Evolutionary conservation across 2,888 invertebrate species (phyloP).

Genomic region (Drosophila picticornis): DNA sequence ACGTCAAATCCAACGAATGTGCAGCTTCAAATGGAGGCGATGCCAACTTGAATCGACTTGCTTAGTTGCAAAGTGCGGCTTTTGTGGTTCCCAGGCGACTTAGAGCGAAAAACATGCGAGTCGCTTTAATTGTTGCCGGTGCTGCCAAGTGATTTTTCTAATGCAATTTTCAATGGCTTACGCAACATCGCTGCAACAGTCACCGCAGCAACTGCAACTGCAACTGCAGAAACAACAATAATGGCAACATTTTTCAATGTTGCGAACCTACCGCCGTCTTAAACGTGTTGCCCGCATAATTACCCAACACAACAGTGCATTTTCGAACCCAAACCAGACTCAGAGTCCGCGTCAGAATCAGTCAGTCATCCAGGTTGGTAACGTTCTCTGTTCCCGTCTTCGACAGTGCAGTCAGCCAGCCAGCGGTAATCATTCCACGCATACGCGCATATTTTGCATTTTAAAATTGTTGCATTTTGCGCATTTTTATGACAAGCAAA

Average conservation of each 20-base stretch:
- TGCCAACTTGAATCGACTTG: constrained; percentile 42
- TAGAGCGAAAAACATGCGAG: constrained; percentile 73
- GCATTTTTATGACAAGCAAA: constrained; percentile 73
- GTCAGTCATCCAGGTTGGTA: constrained; percentile 9
- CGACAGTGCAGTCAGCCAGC: constrained; percentile 1
- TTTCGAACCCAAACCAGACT: constrained; percentile 36
- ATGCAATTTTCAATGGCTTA: constrained; percentile 76
- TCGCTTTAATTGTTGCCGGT: constrained; percentile 77
- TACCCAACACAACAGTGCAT: constrained; percentile 58
- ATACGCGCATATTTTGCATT: constrained; percentile 79
- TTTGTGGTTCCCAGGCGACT: constrained; percentile 77
- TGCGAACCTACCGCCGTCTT: constrained; percentile 66
- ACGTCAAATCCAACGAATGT: constrained; percentile 61
- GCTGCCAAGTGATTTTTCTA: constrained; percentile 76
- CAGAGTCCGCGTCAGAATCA: constrained; percentile 30
- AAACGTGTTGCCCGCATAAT: constrained; percentile 76
- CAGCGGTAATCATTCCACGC: constrained; percentile 71
- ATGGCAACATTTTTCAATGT: constrained; percentile 71
- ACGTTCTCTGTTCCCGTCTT: constrained; percentile 37
- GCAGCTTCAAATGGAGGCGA: constrained; percentile 56
- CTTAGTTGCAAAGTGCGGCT: constrained; percentile 59
- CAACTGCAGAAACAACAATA: constrained; percentile 50
- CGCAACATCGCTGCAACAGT: constrained; percentile 55
- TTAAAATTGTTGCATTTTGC: constrained; percentile 75
- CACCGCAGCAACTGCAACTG: constrained; percentile 41